Evolutionary conservation across 1,140 invertebrate genomes (phyloP).

Genomic region (Drosophila sp.): DNA sequence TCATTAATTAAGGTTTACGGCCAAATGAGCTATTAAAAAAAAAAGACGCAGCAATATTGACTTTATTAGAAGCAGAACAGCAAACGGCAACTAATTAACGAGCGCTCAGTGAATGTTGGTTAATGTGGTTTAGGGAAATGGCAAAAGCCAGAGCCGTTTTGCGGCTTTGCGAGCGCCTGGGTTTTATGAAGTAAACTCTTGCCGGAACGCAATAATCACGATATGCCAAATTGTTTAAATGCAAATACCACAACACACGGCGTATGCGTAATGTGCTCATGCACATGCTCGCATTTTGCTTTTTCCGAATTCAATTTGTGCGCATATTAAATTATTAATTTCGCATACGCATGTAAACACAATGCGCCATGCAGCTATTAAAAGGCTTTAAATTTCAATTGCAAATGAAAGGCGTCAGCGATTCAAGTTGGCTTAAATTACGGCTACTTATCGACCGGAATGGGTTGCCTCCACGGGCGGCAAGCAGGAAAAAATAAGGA

Average conservation of each 20-base stretch:
- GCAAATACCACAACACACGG: constrained; percentile 43
- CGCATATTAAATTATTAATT: constrained; percentile 69
- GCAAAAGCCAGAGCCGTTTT: constrained; percentile 54
- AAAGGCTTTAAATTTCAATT: constrained; percentile 63
- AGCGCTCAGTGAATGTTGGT: constrained; percentile 45
- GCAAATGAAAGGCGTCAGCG: constrained; percentile 51
- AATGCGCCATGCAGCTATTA: constrained; percentile 38
- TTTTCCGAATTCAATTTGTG: constrained; percentile 63
- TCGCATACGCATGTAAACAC: constrained; percentile 30
- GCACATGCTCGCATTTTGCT: neutral
- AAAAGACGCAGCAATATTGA: constrained; percentile 48
- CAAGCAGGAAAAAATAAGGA: constrained; percentile 22
- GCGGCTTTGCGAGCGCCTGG: constrained; percentile 49
- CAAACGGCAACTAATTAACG: constrained; percentile 57
- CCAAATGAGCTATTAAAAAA: constrained; percentile 38
- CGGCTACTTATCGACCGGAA: constrained; percentile 23
- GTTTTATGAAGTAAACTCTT: constrained; percentile 54
- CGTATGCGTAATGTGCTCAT: constrained; percentile 66
- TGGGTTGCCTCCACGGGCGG: neutral
- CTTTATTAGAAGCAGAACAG: constrained; percentile 53
- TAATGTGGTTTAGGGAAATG: constrained; percentile 47
- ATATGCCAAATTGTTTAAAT: constrained; percentile 38
- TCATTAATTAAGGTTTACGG: constrained; percentile 62
- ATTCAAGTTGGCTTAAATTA: constrained; percentile 54
- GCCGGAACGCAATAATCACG: constrained; percentile 1